Evolutionary conservation across 1,140 invertebrate species (phyloP), one percentile per base, ranked within the genome.

Genomic region (Venustaconcha ellipsiformis): DNA sequence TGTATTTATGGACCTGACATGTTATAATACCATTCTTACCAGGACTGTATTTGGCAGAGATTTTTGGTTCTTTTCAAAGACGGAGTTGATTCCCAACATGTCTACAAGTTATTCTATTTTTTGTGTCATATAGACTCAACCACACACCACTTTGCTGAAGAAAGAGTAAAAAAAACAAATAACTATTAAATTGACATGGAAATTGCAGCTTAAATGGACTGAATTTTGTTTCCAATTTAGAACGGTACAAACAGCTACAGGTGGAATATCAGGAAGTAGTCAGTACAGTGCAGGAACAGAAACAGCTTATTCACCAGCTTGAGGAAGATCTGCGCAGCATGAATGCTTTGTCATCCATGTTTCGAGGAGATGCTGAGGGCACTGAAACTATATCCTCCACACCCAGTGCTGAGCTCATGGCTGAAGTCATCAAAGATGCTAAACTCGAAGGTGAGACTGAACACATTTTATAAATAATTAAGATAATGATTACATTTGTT

Each of bases 261-360:
- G 74, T 82, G 11, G 87, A 89, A 67, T 88, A 86, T 75, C 78
- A 80, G 1, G 87, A 88, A 60, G 84, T 88, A 4, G 83, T 81
- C 13, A 72, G 66, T n/a, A 88, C 87, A 14, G 80, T 87, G 20
- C 83, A 86, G 57, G 89, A 90, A 60, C 91, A 91, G 85, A 90
- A 91, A 76, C 71, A 76, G n/a, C 83, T 91, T 15, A 90, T 91
- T 37, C 76, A 81, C 13, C 89, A 91, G 76, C 85, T 92, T 23
- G 91, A 92, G 80, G 88, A 90, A 78, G 91, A 92, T 81, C 84
- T 92, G 20, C 82, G 89, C 12, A 90, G 86, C 75, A 88, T 92
- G 77, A 90, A 91, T 72, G 89, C 90, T 23, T 77, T 92, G 66
- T 91, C 91, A 0, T 84, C 87, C 30, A 84, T 90, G 80, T 91